Percentiles rank a stretch among this genome's conserved stretches.
Evolutionary conservation across 2,113 vertebrate genomes (phyloP).

Genomic region (Pyxicephalus adspersus): DNA sequence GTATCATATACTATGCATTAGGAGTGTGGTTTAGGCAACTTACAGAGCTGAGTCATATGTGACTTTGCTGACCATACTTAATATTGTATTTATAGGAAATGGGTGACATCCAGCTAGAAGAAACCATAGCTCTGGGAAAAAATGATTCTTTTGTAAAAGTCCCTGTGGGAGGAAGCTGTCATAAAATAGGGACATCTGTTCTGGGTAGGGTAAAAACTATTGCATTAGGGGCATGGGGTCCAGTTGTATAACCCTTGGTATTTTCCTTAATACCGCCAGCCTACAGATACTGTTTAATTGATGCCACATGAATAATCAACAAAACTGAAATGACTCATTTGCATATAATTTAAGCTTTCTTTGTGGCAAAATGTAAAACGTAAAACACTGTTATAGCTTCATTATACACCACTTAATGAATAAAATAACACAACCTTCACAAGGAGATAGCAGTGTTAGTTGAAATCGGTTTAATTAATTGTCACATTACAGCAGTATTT

Average conservation of each 20-base stretch:
- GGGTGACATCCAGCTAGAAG: too few species aligned
- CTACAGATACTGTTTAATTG: neutral
- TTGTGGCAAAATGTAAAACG: constrained; percentile 12
- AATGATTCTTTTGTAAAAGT: too few species aligned
- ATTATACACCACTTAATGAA: constrained; percentile 33
- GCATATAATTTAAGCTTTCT: constrained; percentile 29
- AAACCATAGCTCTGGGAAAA: too few species aligned
- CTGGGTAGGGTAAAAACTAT: too few species aligned
- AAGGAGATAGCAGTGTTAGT: constrained; percentile 8
- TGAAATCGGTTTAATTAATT: constrained; percentile 41
- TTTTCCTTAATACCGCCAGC: neutral
- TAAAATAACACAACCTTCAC: constrained; percentile 42
- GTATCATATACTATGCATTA: too few species aligned
- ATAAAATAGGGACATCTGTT: too few species aligned
- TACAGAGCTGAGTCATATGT: too few species aligned
- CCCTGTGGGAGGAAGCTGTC: too few species aligned
- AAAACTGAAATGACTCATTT: constrained; percentile 34
- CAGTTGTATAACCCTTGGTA: neutral
- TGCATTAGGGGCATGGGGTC: too few species aligned
- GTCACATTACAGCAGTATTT: constrained; percentile 31
- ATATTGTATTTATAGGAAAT: too few species aligned
- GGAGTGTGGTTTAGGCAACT: too few species aligned
- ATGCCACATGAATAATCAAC: constrained; percentile 30
- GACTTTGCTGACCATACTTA: too few species aligned
- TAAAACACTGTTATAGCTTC: constrained; percentile 30